These are phyloP conservation scores for Cephus nigrinus DNA, from an alignment of 2,888 invertebrate genomes.

Conservation along the genomic window DNA sequence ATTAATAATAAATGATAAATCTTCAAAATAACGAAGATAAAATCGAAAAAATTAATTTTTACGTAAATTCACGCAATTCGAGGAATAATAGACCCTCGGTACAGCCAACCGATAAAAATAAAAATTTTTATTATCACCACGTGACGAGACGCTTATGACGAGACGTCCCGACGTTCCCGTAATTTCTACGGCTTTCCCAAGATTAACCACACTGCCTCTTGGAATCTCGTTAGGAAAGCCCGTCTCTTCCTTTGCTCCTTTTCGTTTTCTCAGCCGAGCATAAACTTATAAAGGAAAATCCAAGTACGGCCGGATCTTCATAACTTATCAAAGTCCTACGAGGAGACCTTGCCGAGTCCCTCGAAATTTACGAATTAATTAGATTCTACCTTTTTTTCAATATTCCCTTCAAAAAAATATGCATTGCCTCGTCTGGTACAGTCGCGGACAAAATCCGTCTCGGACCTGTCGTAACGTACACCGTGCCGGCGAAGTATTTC, in stretches of 20 bases:
- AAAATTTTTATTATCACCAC: not conserved
- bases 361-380: not conserved
- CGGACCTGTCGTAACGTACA: not conserved
- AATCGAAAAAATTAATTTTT: no score
- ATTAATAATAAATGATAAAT: no score
- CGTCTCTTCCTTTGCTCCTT: not conserved
- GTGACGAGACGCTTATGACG: not conserved
- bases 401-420: not conserved
- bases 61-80: no score
- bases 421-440: not conserved
- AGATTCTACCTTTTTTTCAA: not conserved
- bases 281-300: not conserved
- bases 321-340: not conserved
- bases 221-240: not conserved
- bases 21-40: no score
- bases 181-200: not conserved
- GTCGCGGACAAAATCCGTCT: not conserved
- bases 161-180: not conserved
- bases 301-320: not conserved
- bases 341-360: not conserved
- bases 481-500: not conserved
- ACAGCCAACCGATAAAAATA: not conserved
- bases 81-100: not conserved
- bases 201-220: not conserved
- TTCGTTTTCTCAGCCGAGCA: not conserved